Evolutionary conservation across 2,113 vertebrate genomes (phyloP).

Genomic region (Aythya baeri): DNA sequence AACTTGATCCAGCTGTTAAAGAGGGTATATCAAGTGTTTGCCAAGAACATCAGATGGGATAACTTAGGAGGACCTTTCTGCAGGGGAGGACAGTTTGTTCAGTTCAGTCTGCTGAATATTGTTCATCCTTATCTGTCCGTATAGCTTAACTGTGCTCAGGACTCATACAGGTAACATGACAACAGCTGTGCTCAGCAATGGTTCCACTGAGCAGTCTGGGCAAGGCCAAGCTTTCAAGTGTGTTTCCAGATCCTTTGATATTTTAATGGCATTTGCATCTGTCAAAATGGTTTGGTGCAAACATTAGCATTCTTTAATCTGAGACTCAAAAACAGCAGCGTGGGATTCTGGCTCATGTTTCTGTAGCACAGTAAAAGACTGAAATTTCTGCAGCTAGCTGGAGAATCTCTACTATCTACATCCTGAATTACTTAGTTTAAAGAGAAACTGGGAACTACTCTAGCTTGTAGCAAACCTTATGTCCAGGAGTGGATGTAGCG

Average conservation of each 20-base stretch:
- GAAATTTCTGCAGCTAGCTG: not conserved
- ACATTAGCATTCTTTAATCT: constrained; percentile 29
- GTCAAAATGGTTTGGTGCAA: constrained; percentile 42
- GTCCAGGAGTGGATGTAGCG: not conserved
- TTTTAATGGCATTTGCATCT: constrained; percentile 56
- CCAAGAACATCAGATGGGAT: not conserved
- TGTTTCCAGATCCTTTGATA: constrained; percentile 39
- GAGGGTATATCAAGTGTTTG: not conserved
- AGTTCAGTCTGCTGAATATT: not conserved
- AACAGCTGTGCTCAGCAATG: not conserved
- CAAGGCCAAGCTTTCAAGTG: constrained; percentile 36
- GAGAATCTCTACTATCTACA: not conserved
- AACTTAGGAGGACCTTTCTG: not conserved
- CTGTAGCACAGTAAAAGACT: not conserved
- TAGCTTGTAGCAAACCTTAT: not conserved
- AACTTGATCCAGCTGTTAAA: not conserved
- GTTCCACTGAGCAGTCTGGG: not conserved
- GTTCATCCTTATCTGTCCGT: not conserved
- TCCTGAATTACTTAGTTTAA: not conserved
- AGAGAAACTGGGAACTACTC: not conserved
- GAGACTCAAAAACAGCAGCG: not conserved
- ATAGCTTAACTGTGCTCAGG: not conserved
- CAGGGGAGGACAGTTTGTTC: not conserved
- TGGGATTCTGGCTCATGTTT: constrained; percentile 19
- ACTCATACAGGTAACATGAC: not conserved